phyloP scores from a whole-genome alignment of 1,140 invertebrate species.

The Odontomachus brunneus region DNA sequence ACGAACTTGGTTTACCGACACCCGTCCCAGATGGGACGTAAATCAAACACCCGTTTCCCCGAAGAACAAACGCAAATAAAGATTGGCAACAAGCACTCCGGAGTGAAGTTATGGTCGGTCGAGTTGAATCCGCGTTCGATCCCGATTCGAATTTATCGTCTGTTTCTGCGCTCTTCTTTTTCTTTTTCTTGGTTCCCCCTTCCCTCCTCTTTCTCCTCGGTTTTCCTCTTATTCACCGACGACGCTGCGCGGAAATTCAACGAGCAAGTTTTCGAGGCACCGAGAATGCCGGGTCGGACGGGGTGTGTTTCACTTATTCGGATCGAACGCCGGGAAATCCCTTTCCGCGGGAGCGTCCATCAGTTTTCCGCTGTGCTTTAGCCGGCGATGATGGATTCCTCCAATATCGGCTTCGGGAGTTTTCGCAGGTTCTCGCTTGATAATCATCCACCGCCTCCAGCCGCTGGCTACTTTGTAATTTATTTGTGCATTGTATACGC shows the following conservation, averaged over 20 bases:
- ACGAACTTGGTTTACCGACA: conserved; percentile 16
- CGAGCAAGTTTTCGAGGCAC: not conserved
- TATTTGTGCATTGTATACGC: not conserved
- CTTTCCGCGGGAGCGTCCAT: not conserved
- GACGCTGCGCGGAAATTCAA: conserved; percentile 4
- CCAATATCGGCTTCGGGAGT: not conserved
- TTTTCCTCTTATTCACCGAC: no score
- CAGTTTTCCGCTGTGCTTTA: conserved; percentile 2
- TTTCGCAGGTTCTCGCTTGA: conserved; percentile 6
- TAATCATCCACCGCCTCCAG: not conserved
- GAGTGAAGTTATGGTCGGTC: conserved; percentile 4
- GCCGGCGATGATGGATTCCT: conserved; percentile 8
- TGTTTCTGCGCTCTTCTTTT: conserved; percentile 11
- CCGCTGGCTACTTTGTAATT: not conserved
- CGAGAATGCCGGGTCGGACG: conserved; percentile 2
- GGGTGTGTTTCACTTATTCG: conserved; percentile 31
- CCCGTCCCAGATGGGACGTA: not conserved
- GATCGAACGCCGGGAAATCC: conserved; percentile 2
- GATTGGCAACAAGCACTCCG: conserved; percentile 22
- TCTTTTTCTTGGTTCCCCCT: no score
- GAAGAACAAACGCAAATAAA: not conserved
- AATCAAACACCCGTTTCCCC: not conserved
- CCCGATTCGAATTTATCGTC: conserved; percentile 38
- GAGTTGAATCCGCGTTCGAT: conserved; percentile 41
- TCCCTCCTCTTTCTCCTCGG: no score